Conservation (phyloP, 2,113 vertebrate genomes). For the Ceratotherium simum region DNA sequence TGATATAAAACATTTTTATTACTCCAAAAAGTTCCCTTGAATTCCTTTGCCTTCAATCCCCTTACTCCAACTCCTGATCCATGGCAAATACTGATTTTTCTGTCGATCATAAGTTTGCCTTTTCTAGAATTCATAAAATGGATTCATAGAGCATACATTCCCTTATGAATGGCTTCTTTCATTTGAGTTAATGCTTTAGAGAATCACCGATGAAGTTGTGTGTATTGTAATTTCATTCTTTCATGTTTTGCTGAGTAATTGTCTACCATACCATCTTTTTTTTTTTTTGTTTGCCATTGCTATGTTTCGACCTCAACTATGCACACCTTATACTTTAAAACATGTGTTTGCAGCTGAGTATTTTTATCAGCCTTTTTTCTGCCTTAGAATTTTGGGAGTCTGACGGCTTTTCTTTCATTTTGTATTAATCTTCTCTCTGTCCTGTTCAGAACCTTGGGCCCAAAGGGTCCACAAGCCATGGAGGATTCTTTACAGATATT, state of each 20-base stretch:
- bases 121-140: background rate
- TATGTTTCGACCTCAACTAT: background rate
- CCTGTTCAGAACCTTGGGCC: background rate
- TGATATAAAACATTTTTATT: background rate
- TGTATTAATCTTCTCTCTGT: background rate
- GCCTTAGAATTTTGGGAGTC: background rate
- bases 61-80: background rate
- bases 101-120: background rate
- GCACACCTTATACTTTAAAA: background rate
- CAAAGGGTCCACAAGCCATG: background rate
- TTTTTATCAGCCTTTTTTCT: slow-evolving; percentile 15
- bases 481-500: background rate
- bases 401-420: background rate
- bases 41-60: background rate
- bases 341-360: background rate
- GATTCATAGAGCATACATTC: background rate
- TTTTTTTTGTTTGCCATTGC: background rate
- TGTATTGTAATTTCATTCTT: background rate
- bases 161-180: background rate
- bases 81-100: background rate
- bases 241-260: background rate
- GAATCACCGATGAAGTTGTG: background rate
- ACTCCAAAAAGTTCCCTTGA: background rate
- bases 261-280: background rate
- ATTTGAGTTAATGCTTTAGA: background rate